phyloP scores from a whole-genome alignment of 2,113 vertebrate genomes.

The Amphilophus citrinellus region DNA sequence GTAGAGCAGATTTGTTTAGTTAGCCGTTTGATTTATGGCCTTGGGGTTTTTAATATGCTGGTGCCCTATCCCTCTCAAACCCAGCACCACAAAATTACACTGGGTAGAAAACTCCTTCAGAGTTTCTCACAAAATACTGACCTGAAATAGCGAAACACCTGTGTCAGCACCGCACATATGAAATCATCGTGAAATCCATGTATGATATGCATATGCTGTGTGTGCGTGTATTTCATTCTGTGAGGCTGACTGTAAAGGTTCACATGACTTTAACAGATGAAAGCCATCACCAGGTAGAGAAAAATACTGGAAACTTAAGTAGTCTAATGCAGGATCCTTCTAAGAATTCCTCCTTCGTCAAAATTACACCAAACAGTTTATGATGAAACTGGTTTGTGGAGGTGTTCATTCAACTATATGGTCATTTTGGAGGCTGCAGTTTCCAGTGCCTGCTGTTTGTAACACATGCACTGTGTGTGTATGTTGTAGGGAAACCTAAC shows the following conservation, averaged over 20 bases:
- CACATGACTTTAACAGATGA: not conserved
- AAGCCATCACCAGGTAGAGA: not conserved
- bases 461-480: not conserved
- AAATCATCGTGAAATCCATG: slow-evolving; percentile 19
- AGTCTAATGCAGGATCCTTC: not conserved
- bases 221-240: not conserved
- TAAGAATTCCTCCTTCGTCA: not conserved
- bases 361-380: not conserved
- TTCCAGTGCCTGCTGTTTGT: not conserved
- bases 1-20: slow-evolving; percentile 70
- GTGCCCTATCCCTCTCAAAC: slow-evolving; percentile 62
- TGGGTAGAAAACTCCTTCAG: slow-evolving; percentile 39
- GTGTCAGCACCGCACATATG: slow-evolving; percentile 57
- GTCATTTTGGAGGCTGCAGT: not conserved
- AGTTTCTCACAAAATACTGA: slow-evolving; percentile 71
- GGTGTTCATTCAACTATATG: not conserved
- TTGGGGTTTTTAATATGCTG: slow-evolving; percentile 75
- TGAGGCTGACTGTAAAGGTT: not conserved
- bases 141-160: slow-evolving; percentile 76
- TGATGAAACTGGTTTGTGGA: too few relatives aligned
- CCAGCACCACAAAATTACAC: slow-evolving; percentile 75
- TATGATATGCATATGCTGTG: too few relatives aligned
- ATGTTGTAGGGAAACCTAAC: not conserved
- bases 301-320: not conserved
- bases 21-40: slow-evolving; percentile 71